phyloP scores from a whole-genome alignment of 2,797 vertebrate genomes.

The Galaxias olidus region DNA sequence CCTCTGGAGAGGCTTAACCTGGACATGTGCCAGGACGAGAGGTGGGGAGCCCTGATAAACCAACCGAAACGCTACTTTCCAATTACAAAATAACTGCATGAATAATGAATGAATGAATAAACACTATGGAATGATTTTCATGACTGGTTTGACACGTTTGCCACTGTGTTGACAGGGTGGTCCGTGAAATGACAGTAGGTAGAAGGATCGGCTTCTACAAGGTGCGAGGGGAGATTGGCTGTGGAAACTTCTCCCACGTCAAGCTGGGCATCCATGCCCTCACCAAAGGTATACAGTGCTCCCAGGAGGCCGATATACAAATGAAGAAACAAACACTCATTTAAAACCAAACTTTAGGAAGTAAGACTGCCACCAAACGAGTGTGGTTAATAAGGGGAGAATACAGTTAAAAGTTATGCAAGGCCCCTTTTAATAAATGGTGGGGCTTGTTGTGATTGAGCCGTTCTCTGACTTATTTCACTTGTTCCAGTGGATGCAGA shows the following conservation, averaged over 20 bases:
- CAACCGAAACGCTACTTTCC: too few species aligned
- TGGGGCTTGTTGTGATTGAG: too few species aligned
- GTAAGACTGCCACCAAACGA: too few species aligned
- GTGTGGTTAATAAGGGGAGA: too few species aligned
- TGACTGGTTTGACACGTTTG: neutral
- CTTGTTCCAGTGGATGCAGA: slow-evolving; percentile 16
- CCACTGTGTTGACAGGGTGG: slow-evolving; percentile 72
- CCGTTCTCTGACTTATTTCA: neutral
- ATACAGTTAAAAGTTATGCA: too few species aligned
- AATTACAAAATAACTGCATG: too few species aligned
- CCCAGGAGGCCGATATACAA: neutral
- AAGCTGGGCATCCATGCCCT: slow-evolving; percentile 94
- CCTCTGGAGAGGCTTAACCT: slow-evolving; percentile 90
- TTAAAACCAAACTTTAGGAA: too few species aligned
- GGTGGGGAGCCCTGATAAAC: slow-evolving; percentile 31
- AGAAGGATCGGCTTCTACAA: slow-evolving; percentile 95
- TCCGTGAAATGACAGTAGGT: slow-evolving; percentile 90
- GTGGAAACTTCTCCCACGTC: slow-evolving; percentile 97
- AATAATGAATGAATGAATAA: too few species aligned
- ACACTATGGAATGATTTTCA: too few species aligned
- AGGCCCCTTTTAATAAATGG: too few species aligned
- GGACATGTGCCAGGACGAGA: slow-evolving; percentile 93
- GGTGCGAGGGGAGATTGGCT: slow-evolving; percentile 92
- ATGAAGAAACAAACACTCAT: too few species aligned
- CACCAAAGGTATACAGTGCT: slow-evolving; percentile 85